Evolutionary conservation across 1,140 invertebrate species (phyloP).

Genomic region (Tribolium castaneum): DNA sequence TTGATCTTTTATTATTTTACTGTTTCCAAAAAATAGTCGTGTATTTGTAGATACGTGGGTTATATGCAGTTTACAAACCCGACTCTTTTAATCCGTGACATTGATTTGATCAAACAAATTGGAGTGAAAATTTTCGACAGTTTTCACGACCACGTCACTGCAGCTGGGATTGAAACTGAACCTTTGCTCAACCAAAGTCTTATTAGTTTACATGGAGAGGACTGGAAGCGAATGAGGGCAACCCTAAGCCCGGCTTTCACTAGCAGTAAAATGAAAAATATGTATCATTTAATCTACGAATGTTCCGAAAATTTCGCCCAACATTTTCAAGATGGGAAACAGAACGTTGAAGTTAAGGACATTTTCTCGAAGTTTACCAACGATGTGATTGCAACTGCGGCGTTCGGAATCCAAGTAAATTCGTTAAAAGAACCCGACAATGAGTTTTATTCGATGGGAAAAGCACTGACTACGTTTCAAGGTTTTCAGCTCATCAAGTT

Average conservation of each 20-base stretch:
- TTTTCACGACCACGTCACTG: slow-evolving; percentile 56
- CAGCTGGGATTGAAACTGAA: slow-evolving; percentile 48
- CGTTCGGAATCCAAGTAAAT: slow-evolving; percentile 68
- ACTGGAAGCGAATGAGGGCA: slow-evolving; percentile 62
- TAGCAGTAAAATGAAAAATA: slow-evolving; percentile 61
- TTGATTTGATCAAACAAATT: slow-evolving; percentile 63
- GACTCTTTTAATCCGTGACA: slow-evolving; percentile 68
- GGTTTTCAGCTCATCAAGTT: neutral
- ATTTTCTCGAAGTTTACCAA: slow-evolving; percentile 64
- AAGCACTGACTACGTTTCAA: slow-evolving; percentile 25
- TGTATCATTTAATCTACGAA: slow-evolving; percentile 60
- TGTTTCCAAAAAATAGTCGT: neutral
- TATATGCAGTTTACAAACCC: slow-evolving; percentile 65
- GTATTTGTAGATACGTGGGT: slow-evolving; percentile 4
- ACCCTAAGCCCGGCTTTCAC: slow-evolving; percentile 64
- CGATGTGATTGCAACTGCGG: slow-evolving; percentile 69
- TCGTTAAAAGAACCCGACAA: slow-evolving; percentile 66
- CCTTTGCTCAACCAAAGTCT: slow-evolving; percentile 55
- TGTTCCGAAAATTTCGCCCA: slow-evolving; percentile 56
- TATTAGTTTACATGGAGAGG: slow-evolving; percentile 53
- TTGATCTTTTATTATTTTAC: neutral
- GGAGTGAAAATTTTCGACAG: slow-evolving; percentile 63
- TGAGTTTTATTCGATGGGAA: slow-evolving; percentile 66
- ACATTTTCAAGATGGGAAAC: slow-evolving; percentile 52
- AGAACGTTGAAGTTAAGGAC: slow-evolving; percentile 19